These are phyloP conservation scores for Caranx ignobilis DNA, from an alignment of 2,113 vertebrate species.

Conservation along the genomic window DNA sequence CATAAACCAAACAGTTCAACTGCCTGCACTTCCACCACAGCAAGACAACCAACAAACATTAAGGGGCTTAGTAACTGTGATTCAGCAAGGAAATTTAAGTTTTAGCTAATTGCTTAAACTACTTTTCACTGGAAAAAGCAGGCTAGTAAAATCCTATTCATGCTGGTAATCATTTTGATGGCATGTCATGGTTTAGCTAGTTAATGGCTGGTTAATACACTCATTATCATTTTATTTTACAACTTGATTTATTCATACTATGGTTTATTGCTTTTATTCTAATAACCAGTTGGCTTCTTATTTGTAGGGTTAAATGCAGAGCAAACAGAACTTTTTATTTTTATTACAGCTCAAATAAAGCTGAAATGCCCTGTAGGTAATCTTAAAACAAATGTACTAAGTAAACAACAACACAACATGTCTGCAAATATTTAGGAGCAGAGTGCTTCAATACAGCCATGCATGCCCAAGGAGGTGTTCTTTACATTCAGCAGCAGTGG, in stretches of 20 bases:
- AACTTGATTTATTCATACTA: constrained; percentile 12
- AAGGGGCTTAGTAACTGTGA: background rate
- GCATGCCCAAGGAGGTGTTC: constrained; percentile 30
- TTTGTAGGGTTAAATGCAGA: constrained; percentile 18
- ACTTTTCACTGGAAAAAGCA: background rate
- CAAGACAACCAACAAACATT: background rate
- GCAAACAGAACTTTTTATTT: constrained; percentile 29
- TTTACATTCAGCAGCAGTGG: constrained; percentile 46
- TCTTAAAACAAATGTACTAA: constrained; percentile 28
- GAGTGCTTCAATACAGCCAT: constrained; percentile 26
- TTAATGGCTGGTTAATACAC: background rate
- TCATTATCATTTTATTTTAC: background rate
- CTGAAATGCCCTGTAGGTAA: constrained; percentile 7
- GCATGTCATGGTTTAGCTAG: background rate
- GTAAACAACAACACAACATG: constrained; percentile 28
- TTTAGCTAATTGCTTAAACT: background rate
- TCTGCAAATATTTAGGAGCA: constrained; percentile 34
- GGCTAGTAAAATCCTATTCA: no score
- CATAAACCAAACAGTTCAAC: background rate
- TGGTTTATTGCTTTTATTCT: constrained; percentile 2
- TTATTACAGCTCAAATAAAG: constrained; percentile 33
- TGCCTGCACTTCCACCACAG: background rate
- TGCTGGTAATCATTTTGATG: no score
- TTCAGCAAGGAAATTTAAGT: background rate
- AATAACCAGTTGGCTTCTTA: background rate